These are phyloP conservation scores for Zaprionus camerounensis DNA, from an alignment of 1,140 invertebrate genomes.

Conservation along the genomic window DNA sequence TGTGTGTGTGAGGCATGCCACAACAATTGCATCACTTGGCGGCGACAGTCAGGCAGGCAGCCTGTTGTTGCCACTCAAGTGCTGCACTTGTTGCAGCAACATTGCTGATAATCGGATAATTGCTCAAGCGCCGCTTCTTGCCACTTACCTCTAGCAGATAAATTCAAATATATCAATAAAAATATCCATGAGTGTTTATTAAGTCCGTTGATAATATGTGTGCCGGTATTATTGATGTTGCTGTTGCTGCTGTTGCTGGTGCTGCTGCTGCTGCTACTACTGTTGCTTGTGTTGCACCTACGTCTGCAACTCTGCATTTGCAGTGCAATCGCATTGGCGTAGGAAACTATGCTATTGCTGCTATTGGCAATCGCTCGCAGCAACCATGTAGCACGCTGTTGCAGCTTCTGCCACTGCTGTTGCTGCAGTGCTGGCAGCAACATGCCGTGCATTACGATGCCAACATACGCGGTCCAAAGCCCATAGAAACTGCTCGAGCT, in stretches of 20 bases:
- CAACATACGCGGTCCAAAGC: conserved; percentile 45
- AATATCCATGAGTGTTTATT: conserved; percentile 84
- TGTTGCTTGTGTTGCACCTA: conserved; percentile 23
- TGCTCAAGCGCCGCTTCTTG: background rate
- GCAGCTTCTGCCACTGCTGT: conserved; percentile 23
- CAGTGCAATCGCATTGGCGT: conserved; percentile 49
- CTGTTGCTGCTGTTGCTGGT: conserved; percentile 17
- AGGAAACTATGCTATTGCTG: conserved; percentile 64
- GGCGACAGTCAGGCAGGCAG: background rate
- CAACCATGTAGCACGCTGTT: conserved; percentile 46
- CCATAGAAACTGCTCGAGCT: conserved; percentile 35
- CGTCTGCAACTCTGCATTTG: conserved; percentile 29
- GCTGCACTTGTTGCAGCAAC: conserved; percentile 42
- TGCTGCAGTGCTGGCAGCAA: conserved; percentile 45
- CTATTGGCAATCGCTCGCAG: conserved; percentile 38
- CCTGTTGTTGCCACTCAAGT: conserved; percentile 37
- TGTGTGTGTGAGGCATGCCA: conserved; percentile 23
- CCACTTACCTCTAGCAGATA: conserved; percentile 84
- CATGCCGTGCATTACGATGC: conserved; percentile 51
- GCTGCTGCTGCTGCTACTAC: conserved; percentile 23
- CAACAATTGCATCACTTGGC: conserved; percentile 39
- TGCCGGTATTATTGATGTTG: conserved; percentile 52
- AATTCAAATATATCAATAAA: conserved; percentile 84
- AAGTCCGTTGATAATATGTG: conserved; percentile 75
- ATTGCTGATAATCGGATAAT: conserved; percentile 31